A percentile compares a stretch with the other conserved stretches of the same genome.
Evolutionary conservation across 2,888 invertebrate species (phyloP).

Genomic region (Caenorhabditis panamensis): DNA sequence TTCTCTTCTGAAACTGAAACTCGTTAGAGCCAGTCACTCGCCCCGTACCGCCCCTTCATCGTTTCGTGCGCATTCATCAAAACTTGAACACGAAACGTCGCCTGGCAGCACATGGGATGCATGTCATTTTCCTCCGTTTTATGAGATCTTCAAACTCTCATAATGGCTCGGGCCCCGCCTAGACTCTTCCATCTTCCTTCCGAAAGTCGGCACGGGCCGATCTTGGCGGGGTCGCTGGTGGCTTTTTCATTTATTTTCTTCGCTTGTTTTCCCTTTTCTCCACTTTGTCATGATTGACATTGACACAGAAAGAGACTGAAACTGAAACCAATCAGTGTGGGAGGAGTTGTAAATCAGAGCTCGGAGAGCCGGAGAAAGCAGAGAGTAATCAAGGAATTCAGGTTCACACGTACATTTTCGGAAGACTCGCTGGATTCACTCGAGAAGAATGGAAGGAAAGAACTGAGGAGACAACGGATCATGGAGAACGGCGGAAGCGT

Average conservation of each 20-base stretch:
- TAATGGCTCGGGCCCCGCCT: slow-evolving; percentile 11
- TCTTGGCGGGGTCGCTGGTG: neutral
- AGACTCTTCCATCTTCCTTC: slow-evolving; percentile 30
- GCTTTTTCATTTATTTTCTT: slow-evolving; percentile 31
- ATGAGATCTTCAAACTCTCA: slow-evolving; percentile 45
- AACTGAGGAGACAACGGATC: slow-evolving; percentile 66
- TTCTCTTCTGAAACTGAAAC: slow-evolving; percentile 30
- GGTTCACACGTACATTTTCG: slow-evolving; percentile 73
- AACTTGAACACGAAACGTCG: slow-evolving; percentile 47
- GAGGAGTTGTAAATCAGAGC: slow-evolving; percentile 45
- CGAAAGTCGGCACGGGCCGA: neutral
- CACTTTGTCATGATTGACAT: slow-evolving; percentile 50
- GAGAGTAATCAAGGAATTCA: slow-evolving; percentile 31
- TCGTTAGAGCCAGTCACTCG: neutral
- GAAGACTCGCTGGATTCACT: slow-evolving; percentile 72
- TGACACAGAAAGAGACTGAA: slow-evolving; percentile 5
- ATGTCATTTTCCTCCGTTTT: slow-evolving; percentile 20
- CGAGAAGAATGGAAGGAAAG: slow-evolving; percentile 68
- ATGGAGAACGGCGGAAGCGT: slow-evolving; percentile 56
- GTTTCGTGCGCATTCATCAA: slow-evolving; percentile 58
- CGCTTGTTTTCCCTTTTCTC: slow-evolving; percentile 3
- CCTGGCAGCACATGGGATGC: neutral
- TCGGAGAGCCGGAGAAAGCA: slow-evolving; percentile 6
- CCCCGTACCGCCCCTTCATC: neutral
- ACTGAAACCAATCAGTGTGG: slow-evolving; percentile 52